Base-by-base conservation (phyloP, 2,888 invertebrate species). In the Eupithecia vulgata region DNA sequence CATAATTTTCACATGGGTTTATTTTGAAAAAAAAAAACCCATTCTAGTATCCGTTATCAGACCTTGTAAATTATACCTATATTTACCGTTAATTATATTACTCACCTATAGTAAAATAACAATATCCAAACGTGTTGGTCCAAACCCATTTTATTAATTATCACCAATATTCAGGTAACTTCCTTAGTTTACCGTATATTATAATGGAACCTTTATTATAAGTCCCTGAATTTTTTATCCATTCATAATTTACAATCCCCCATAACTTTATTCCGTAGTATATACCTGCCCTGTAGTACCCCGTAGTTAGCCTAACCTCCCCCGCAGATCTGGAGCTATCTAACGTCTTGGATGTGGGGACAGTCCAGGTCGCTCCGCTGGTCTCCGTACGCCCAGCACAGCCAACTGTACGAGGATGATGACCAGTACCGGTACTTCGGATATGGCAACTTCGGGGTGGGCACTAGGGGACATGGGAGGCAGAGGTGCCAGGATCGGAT, bases 401-500 rank as follows among this genome's bases (percentile, higher is more conserved):
- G 86, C 30, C 94, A 94, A 84, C 91, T 93, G 82, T 90, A 87
- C 80, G 75, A 75, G 3, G 85, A 88, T 45, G 87, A 88, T 78
- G 79, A 85, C 75, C 82, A 75, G 59, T 71, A 89, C 81, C 84
- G 89, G 75, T 92, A 92, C 85, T 88, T 87, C 78, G 92, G 92
- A 3, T 94, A 92, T 73, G 92, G 93, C 42, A 88, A 90, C 84
- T 91, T 86, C 75, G 91, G 92, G 0, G 80, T 85, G 1, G 88
- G 91, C 0, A 82, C 88, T 67, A 75, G 73, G 4, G 91, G 90
- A 0, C 88, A 84, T 40, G 92, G 93, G 0, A 81, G 95, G 57
- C 91, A 91, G 78, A 87, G 95, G 0, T 98, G 98, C 84, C 91
- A 91, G 17, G 97, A 98, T 85, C 95, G 96, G 67, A 95, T 98